Percentiles rank a stretch among this genome's conserved stretches.
Evolutionary conservation across 2,888 invertebrate species (phyloP).

Genomic region (Rhamphomyia laevipes): DNA sequence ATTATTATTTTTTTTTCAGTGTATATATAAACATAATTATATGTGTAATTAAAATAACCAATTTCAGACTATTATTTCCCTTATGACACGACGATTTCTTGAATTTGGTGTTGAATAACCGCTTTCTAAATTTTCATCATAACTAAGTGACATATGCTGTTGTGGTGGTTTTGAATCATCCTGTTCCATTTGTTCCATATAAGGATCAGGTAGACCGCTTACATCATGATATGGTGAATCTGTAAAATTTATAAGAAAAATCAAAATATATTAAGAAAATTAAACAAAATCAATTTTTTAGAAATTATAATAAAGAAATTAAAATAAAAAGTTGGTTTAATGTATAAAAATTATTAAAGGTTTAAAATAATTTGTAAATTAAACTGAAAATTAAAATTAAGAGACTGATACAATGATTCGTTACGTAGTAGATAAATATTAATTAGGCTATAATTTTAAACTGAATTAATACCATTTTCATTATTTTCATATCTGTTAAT

Average conservation of each 20-base stretch:
- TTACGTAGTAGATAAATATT: too few relatives aligned
- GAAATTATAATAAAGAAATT: conserved; percentile 3
- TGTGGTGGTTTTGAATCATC: conserved; percentile 54
- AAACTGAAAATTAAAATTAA: too few relatives aligned
- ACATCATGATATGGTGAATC: conserved; percentile 92
- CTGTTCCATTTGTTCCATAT: conserved; percentile 70
- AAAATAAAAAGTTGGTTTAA: background rate
- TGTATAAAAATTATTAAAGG: background rate
- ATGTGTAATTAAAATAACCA: background rate
- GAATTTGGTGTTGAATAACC: conserved; percentile 92
- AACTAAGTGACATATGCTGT: conserved; percentile 76
- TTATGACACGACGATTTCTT: conserved; percentile 80
- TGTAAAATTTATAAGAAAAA: conserved; percentile 26
- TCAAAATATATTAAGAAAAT: background rate
- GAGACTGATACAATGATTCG: too few relatives aligned
- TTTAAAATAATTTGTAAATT: too few relatives aligned
- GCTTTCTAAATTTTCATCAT: conserved; percentile 87
- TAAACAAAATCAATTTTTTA: background rate
- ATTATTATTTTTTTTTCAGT: too few relatives aligned
- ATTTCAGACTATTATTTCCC: conserved; percentile 76
- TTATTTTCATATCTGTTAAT: too few relatives aligned
- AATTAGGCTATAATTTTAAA: too few relatives aligned
- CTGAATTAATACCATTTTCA: too few relatives aligned
- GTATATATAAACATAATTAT: too few relatives aligned
- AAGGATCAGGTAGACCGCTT: conserved; percentile 81